These are phyloP conservation scores for Acrossocheilus wenchowensis DNA, from an alignment of 2,797 vertebrate species.

Conservation along the genomic window DNA sequence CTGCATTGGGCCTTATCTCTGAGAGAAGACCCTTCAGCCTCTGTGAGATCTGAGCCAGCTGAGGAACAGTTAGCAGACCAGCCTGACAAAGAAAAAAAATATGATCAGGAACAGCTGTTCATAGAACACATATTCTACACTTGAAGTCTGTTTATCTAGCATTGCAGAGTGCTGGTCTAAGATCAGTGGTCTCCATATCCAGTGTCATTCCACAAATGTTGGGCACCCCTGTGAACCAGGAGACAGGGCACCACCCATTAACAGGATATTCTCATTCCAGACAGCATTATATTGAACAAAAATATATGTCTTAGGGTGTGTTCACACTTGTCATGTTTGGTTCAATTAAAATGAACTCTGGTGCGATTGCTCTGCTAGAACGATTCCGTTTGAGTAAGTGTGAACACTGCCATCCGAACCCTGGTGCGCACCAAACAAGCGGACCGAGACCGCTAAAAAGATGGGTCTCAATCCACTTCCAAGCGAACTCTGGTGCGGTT, in stretches of 20 bases:
- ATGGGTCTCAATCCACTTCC: too few species aligned
- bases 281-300: not conserved
- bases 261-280: not conserved
- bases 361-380: too few species aligned
- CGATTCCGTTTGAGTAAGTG: too few species aligned
- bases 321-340: too few species aligned
- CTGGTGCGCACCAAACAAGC: too few species aligned
- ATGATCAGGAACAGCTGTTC: not conserved
- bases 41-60: constrained; percentile 83
- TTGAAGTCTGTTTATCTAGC: not conserved
- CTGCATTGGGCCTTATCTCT: constrained; percentile 85
- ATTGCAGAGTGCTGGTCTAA: not conserved
- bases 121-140: not conserved
- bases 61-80: constrained; percentile 82
- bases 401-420: too few species aligned
- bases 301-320: not conserved
- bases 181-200: not conserved
- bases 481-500: too few species aligned
- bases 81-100: constrained; percentile 73
- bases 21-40: constrained; percentile 88
- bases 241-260: not conserved
- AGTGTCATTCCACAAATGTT: not conserved
- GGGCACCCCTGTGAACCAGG: not conserved
- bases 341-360: too few species aligned
- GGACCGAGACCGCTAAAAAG: too few species aligned